phyloP scores from a whole-genome alignment of 2,888 invertebrate genomes.

The Acanthosoma haemorrhoidale region DNA sequence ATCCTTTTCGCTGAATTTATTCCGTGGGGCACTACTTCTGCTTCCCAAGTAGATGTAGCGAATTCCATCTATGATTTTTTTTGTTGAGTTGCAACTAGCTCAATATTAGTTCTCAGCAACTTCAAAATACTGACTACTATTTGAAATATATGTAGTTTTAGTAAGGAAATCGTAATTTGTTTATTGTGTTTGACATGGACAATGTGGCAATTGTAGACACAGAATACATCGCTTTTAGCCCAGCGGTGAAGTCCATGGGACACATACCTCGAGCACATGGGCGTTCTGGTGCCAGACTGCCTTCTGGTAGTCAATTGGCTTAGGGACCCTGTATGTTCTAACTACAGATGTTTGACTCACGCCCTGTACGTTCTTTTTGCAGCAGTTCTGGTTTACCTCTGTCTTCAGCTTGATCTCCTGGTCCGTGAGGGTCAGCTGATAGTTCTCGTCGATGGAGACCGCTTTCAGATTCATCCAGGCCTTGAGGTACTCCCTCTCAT shows the following conservation, averaged over 20 bases:
- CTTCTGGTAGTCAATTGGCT: background rate
- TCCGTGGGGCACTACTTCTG: too few relatives aligned
- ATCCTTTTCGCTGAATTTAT: too few relatives aligned
- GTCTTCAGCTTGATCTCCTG: background rate
- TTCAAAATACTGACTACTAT: too few relatives aligned
- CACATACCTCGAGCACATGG: background rate
- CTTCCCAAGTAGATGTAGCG: too few relatives aligned
- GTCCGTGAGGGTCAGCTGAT: background rate
- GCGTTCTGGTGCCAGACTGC: background rate
- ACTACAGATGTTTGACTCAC: background rate
- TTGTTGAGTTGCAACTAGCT: too few relatives aligned
- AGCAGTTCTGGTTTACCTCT: background rate
- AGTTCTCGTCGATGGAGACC: background rate
- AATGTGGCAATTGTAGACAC: background rate
- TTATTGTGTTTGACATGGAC: too few relatives aligned
- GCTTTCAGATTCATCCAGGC: background rate
- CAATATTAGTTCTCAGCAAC: too few relatives aligned
- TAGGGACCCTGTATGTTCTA: background rate
- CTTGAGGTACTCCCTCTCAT: background rate
- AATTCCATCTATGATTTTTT: too few relatives aligned
- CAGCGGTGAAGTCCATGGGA: background rate
- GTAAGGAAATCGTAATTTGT: too few relatives aligned
- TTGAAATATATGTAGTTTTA: too few relatives aligned
- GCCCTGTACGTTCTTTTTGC: background rate
- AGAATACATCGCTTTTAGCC: background rate